Evolutionary conservation across 1,140 invertebrate genomes (phyloP).

Genomic region (Drosophila orosa): DNA sequence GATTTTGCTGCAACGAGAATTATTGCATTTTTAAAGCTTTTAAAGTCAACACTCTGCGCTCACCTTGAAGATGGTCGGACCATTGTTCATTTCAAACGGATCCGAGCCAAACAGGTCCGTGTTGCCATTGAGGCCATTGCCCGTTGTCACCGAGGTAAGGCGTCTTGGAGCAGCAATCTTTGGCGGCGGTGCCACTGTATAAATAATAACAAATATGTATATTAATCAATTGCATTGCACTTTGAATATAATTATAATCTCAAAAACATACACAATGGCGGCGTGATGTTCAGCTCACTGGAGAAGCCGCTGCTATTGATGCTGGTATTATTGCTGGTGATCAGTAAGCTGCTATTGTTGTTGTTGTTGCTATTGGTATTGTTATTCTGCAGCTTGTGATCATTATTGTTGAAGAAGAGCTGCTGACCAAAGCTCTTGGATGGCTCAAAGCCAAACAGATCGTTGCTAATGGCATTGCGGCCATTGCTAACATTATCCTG

Average conservation of each 20-base stretch:
- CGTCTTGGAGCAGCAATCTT: conserved; percentile 86
- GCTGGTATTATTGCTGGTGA: conserved; percentile 62
- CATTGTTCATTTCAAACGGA: conserved; percentile 85
- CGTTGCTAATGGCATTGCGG: conserved; percentile 77
- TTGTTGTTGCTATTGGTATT: conserved; percentile 53
- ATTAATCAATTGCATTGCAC: background rate
- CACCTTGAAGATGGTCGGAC: conserved; percentile 79
- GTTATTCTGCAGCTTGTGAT: conserved; percentile 73
- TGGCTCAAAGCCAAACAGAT: conserved; percentile 81
- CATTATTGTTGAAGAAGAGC: conserved; percentile 76
- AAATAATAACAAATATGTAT: too few relatives aligned
- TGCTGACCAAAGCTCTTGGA: conserved; percentile 84
- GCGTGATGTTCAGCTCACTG: conserved; percentile 84
- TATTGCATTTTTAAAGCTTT: background rate
- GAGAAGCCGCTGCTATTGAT: conserved; percentile 74
- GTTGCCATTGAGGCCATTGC: conserved; percentile 85
- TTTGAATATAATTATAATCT: background rate
- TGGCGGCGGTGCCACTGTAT: conserved; percentile 91
- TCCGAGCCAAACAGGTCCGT: conserved; percentile 89
- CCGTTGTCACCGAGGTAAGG: conserved; percentile 62
- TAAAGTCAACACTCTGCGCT: background rate
- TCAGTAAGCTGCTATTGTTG: conserved; percentile 54
- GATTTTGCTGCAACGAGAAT: conserved; percentile 59
- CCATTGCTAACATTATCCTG: conserved; percentile 83
- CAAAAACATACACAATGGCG: conserved; percentile 87